Evolutionary conservation across 2,113 vertebrate genomes (phyloP), one percentile per base, ranked within the genome.

Genomic region (Tylochromis polylepis): DNA sequence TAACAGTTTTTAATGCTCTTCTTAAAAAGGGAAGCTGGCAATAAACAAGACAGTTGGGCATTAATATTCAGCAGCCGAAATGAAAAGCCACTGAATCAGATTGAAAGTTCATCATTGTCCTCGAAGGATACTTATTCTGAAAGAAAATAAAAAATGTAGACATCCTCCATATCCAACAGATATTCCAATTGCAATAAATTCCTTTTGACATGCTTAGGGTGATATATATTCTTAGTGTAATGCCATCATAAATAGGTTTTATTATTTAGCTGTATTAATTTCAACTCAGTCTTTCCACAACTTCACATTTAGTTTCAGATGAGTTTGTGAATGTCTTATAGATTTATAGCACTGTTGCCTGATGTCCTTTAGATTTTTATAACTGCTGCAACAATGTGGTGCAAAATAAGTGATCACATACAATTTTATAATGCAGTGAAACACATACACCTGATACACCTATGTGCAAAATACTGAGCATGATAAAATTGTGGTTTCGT

Each of bases 11-110:
- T 46, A 56, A 22, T 27, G 20, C 49, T 51, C 67, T 20, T 24
- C 55, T 62, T 18, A 20, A 2, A 82, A 58, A 79, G 57, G 81
- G 86, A 93, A 93, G 85, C 77, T 82, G 24, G n/a, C 55, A 49
- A 79, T 51, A 11, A 84, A 83, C 6, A 51, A 70, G 11, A 81
- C 70, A 27, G 34, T 82, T 79, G 12, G 80, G 16, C 11, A 18
- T 56, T 10, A 84, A 81, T 75, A 83, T 88, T 38, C 4, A 2
- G 5, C 77, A 60, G 20, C 36, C 56, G 15, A 82, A 77, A 46
- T 41, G 72, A 77, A 82, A 56, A 81, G 8, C 5, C 34, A 58
- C 8, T 8, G n/a, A 15, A 18, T 55, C 41, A 24, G 12, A 36
- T 46, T 41, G 36, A 43, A 53, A 46, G 79, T 53, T 55, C 31